These are phyloP conservation scores for Onychomys arenicola DNA, from an alignment of 2,797 vertebrate species.

Conservation along the genomic window DNA sequence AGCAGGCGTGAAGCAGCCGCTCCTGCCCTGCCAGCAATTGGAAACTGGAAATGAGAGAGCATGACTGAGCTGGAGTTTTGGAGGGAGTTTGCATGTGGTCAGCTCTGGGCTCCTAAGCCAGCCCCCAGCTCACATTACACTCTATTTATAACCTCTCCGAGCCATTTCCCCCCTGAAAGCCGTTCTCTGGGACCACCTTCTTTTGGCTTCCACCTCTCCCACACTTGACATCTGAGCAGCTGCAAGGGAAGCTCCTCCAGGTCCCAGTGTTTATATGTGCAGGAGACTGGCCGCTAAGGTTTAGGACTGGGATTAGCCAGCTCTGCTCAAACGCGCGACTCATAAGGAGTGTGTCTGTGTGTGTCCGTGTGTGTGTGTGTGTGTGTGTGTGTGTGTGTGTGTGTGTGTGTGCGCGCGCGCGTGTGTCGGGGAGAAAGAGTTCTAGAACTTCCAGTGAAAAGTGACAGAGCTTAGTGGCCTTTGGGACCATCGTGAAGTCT, in stretches of 20 bases:
- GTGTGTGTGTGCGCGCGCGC: too few species aligned
- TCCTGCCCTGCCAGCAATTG: not conserved
- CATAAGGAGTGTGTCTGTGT: not conserved
- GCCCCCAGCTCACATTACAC: constrained; percentile 99
- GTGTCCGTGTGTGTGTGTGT: too few species aligned
- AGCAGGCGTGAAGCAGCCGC: constrained; percentile 31
- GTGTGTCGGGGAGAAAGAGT: not conserved
- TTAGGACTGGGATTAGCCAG: constrained; percentile 51
- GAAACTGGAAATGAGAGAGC: constrained; percentile 79
- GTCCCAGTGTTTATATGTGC: constrained; percentile 83
- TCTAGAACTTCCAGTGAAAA: constrained; percentile 56
- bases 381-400: too few species aligned
- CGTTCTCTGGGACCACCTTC: constrained; percentile 95
- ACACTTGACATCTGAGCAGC: constrained; percentile 92
- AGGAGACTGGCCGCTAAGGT: constrained; percentile 86
- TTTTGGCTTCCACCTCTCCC: constrained; percentile 89
- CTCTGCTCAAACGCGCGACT: not conserved
- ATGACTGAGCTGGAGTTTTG: constrained; percentile 88
- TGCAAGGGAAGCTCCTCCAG: constrained; percentile 90
- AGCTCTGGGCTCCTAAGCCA: constrained; percentile 95
- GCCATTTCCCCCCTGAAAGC: constrained; percentile 93
- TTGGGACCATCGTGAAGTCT: constrained; percentile 88
- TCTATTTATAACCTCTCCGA: constrained; percentile 99
- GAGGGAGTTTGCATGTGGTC: constrained; percentile 95
- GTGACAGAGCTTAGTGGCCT: constrained; percentile 80